These are phyloP conservation scores for Hormaphis cornu DNA, from an alignment of 1,140 invertebrate species.

Conservation along the genomic window DNA sequence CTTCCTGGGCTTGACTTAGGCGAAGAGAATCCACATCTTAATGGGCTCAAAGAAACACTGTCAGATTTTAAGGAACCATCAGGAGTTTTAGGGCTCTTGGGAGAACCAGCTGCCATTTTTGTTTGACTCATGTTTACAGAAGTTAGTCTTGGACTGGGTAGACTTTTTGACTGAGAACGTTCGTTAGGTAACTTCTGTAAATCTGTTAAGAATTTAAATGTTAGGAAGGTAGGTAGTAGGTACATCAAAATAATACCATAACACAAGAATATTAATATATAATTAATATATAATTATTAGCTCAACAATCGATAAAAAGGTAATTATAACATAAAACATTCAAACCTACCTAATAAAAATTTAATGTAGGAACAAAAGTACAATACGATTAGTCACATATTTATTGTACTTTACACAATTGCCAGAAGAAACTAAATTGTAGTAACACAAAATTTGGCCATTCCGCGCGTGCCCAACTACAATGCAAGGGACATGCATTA, in stretches of 20 bases:
- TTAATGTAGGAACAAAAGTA: background rate
- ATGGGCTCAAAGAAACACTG: background rate
- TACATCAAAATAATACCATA: background rate
- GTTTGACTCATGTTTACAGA: conserved; percentile 19
- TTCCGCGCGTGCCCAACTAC: too few relatives aligned
- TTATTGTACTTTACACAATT: too few relatives aligned
- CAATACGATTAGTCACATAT: too few relatives aligned
- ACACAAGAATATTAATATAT: background rate
- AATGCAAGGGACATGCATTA: too few relatives aligned
- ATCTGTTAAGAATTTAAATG: background rate
- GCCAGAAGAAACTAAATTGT: too few relatives aligned
- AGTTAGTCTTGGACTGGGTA: conserved; percentile 13
- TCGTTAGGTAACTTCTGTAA: background rate
- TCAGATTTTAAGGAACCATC: conserved; percentile 9
- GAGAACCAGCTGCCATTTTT: conserved; percentile 6
- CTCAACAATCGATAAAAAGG: background rate
- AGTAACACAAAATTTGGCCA: too few relatives aligned
- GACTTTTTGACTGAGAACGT: background rate
- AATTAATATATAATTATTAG: background rate
- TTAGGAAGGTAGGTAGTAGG: background rate
- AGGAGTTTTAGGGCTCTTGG: conserved; percentile 2
- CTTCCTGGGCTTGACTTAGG: background rate
- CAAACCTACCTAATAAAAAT: background rate
- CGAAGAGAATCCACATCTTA: conserved; percentile 10
- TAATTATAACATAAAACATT: background rate